Evolutionary conservation across 2,797 vertebrate species (phyloP).

Genomic region (Falco peregrinus): DNA sequence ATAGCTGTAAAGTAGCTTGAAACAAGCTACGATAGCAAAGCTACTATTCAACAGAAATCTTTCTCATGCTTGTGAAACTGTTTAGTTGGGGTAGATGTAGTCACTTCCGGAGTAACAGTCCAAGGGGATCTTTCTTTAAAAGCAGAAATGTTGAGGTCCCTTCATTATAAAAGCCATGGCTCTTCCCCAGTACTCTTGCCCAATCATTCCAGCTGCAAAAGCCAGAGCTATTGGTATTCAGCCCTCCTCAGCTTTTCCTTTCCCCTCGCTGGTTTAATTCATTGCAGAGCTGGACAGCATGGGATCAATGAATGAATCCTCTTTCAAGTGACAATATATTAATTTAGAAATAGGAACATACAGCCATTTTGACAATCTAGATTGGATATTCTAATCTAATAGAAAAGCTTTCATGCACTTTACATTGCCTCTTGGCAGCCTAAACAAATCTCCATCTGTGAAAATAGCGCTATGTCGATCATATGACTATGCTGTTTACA

Average conservation of each 20-base stretch:
- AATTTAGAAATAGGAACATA: slow-evolving; percentile 8
- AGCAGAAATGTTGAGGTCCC: not conserved
- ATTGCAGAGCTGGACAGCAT: not conserved
- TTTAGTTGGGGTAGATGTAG: not conserved
- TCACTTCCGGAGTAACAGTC: not conserved
- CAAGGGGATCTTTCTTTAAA: not conserved
- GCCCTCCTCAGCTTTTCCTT: not conserved
- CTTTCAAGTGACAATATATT: not conserved
- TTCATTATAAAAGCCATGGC: not conserved
- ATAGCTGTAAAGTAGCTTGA: not conserved
- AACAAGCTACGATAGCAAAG: not conserved
- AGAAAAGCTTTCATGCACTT: slow-evolving; percentile 48
- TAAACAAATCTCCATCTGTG: slow-evolving; percentile 1
- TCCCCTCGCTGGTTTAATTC: not conserved
- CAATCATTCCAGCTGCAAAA: not conserved
- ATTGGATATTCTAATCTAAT: slow-evolving; percentile 44
- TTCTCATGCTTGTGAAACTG: not conserved
- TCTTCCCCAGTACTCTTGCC: not conserved
- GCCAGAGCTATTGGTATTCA: not conserved
- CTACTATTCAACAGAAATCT: not conserved
- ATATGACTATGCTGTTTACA: not conserved
- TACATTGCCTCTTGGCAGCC: not conserved
- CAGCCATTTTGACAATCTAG: not conserved
- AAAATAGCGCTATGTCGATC: not conserved
- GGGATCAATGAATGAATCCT: not conserved